Percentiles rank a stretch among this genome's conserved stretches.
Evolutionary conservation across 2,113 vertebrate species (phyloP).

Genomic region (Trematocara unimaculatum): DNA sequence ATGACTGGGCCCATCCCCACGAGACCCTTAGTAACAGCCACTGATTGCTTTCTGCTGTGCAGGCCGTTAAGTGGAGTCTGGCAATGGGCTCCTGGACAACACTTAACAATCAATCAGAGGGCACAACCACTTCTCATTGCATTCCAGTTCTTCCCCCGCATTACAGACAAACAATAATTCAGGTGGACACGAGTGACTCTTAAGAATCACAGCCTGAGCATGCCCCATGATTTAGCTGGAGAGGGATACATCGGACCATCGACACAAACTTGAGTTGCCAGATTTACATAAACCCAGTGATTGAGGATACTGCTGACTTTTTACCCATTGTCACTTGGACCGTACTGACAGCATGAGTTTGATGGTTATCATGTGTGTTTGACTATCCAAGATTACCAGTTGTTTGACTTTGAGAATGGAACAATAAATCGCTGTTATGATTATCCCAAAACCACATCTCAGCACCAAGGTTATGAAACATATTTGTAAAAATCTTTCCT

Average conservation of each 20-base stretch:
- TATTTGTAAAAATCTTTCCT: background rate
- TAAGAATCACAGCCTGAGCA: slow-evolving; percentile 62
- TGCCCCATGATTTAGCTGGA: slow-evolving; percentile 41
- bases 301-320: slow-evolving; percentile 20
- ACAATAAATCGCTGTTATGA: background rate
- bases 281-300: slow-evolving; percentile 56
- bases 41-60: slow-evolving; percentile 77
- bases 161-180: slow-evolving; percentile 74
- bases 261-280: slow-evolving; percentile 22
- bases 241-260: slow-evolving; percentile 27
- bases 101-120: slow-evolving; percentile 80
- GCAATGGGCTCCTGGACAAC: slow-evolving; percentile 77
- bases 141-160: slow-evolving; percentile 64
- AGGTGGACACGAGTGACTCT: slow-evolving; percentile 75
- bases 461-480: slow-evolving; percentile 3
- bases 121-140: slow-evolving; percentile 67
- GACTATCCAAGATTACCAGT: background rate
- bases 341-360: background rate
- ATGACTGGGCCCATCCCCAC: slow-evolving; percentile 63
- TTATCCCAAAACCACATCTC: background rate
- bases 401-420: slow-evolving; percentile 4
- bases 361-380: background rate
- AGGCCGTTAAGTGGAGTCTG: slow-evolving; percentile 73
- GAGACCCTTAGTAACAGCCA: slow-evolving; percentile 74
- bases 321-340: slow-evolving; percentile 5